Evolutionary conservation across 1,140 invertebrate species (phyloP), one percentile per base, ranked within the genome.

Genomic region (Hirudo medicinalis): DNA sequence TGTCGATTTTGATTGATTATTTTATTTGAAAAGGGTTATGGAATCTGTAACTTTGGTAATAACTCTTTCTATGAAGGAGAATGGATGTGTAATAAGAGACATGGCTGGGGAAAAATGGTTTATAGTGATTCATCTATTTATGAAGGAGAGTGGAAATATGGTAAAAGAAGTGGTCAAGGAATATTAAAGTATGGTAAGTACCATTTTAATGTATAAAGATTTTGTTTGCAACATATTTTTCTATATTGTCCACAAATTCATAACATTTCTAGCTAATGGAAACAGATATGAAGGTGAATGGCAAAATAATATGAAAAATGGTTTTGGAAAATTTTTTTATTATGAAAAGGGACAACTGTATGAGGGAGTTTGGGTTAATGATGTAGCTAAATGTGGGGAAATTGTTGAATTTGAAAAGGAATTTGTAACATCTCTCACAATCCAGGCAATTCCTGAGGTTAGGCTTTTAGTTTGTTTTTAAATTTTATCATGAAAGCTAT

Each of bases 131-230:
- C 81, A 15, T 79, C 78, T 32, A 81, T 81, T 43, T 83, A 83
- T 75, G 82, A 83, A 76, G 82, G 82, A 68, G 81, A 83, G 75
- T 83, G 82, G 82, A 80, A 76, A 71, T 80, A 83, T 77, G 80
- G 82, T 71, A 69, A 79, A 69, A 72, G 80, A 67, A 79, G 78
- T 77, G 82, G 82, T 20, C 78, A 81, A 73, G 82, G 82, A 68
- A 82, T 83, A 79, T 66, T 82, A 15, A 74, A 80, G 75, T 73
- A 80, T 69, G 76, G 81, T 83, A 76, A 75, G 78, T 49, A 43
- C 54, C 67, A 69, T 54, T 71, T 69, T 66, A 0, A 32, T 25
- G 17, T 25, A 22, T 63, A 27, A n/a, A 27, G 5, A 13, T 63
- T 20, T n/a, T 22, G 1, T 63, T 13, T 63, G 22, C 4, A 63